A percentile compares a stretch with the other conserved stretches of the same genome.
Conservation (phyloP, 2,797 vertebrate genomes). For the Phylloscopus collybita region DNA sequence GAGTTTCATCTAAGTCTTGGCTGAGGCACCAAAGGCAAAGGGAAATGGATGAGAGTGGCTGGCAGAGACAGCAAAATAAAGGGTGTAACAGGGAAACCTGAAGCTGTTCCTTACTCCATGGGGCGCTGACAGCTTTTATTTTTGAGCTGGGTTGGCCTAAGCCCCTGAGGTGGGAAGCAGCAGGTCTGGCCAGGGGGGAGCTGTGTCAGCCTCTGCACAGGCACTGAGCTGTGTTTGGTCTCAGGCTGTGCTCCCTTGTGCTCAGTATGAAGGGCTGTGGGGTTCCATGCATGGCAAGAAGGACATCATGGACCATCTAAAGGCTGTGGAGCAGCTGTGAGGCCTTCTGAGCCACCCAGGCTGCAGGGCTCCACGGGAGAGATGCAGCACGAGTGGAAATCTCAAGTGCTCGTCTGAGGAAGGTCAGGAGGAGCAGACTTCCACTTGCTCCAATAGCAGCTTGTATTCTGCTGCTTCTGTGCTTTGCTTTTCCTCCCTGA, state of each 20-base stretch:
- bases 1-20: not conserved
- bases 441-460: not conserved
- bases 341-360: not conserved
- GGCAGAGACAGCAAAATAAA: not conserved
- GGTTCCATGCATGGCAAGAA: not conserved
- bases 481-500: not conserved
- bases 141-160: not conserved
- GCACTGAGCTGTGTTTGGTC: not conserved
- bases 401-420: not conserved
- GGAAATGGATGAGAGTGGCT: not conserved
- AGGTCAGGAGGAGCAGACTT: not conserved
- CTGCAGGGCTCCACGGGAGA: fast-evolving
- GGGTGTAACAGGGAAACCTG: not conserved
- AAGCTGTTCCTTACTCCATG: not conserved
- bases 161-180: not conserved
- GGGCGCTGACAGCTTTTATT: not conserved
- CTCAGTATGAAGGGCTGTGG: not conserved
- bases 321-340: not conserved
- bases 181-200: not conserved
- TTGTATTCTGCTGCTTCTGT: not conserved
- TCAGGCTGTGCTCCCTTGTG: not conserved
- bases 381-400: not conserved
- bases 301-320: not conserved
- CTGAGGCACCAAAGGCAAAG: not conserved
- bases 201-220: fast-evolving